These are phyloP conservation scores for Jordanella pulchra DNA, from an alignment of 2,797 vertebrate genomes.

Conservation along the genomic window DNA sequence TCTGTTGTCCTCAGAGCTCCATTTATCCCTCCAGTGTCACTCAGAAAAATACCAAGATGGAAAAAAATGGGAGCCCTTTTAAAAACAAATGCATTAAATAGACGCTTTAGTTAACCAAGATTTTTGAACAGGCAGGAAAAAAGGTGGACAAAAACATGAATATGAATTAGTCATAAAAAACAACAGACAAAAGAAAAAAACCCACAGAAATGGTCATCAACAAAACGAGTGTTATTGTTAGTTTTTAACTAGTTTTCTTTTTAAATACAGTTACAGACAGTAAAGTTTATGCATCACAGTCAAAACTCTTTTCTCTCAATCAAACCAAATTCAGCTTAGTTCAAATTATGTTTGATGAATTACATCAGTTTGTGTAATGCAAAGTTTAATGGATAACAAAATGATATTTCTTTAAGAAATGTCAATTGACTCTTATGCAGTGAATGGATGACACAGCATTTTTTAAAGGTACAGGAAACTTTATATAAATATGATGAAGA, in stretches of 20 bases:
- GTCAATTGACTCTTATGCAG: no score
- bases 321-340: background rate
- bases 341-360: background rate
- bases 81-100: conserved; percentile 24
- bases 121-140: conserved; percentile 7
- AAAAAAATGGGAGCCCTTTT: conserved; percentile 9
- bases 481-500: no score
- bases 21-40: conserved; percentile 12
- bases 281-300: background rate
- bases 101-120: conserved; percentile 14
- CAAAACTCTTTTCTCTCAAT: background rate
- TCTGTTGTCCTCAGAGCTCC: conserved; percentile 4
- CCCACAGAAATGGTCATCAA: background rate
- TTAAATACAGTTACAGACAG: background rate
- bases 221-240: background rate
- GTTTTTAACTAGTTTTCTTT: background rate
- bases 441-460: no score
- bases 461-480: no score
- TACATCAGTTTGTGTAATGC: no score
- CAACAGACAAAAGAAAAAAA: no score
- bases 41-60: conserved; percentile 6
- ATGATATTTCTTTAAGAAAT: no score
- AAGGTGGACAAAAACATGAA: background rate
- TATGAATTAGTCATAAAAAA: background rate
- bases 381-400: no score